Evolutionary conservation across 2,888 invertebrate species (phyloP).

Genomic region (Sylvicola cinctus): DNA sequence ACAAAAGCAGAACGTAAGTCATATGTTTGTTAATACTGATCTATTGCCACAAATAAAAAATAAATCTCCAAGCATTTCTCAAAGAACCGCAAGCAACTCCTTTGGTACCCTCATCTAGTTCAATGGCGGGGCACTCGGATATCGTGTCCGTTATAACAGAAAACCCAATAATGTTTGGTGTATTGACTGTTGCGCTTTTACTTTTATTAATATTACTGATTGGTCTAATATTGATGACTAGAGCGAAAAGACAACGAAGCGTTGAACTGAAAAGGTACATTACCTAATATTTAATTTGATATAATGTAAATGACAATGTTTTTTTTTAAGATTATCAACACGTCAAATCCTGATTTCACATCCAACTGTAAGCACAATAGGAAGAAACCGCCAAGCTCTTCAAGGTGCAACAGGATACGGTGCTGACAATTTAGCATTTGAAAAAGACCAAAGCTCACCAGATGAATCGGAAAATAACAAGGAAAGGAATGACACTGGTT

Average conservation of each 20-base stretch:
- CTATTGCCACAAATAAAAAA: neutral
- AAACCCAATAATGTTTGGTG: constrained; percentile 19
- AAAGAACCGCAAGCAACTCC: constrained; percentile 25
- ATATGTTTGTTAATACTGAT: neutral
- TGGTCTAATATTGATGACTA: constrained; percentile 18
- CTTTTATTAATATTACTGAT: constrained; percentile 19
- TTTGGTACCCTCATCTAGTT: constrained; percentile 19
- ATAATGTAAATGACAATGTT: too few species aligned
- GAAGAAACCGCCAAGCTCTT: too few species aligned
- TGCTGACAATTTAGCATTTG: constrained; percentile 20
- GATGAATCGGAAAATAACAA: too few species aligned
- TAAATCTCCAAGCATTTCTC: constrained; percentile 17
- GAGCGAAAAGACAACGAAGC: constrained; percentile 15
- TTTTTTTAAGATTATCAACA: too few species aligned
- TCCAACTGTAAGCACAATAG: too few species aligned
- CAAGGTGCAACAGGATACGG: too few species aligned
- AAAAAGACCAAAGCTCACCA: constrained; percentile 11
- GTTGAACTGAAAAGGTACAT: constrained; percentile 17
- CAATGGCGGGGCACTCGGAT: constrained; percentile 14
- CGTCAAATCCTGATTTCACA: too few species aligned
- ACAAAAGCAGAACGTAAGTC: constrained; percentile 72
- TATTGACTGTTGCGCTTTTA: constrained; percentile 18
- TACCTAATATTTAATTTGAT: too few species aligned
- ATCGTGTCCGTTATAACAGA: constrained; percentile 19
- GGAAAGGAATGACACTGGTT: too few species aligned